Base-by-base conservation (phyloP, 2,797 vertebrate species). In the Cynopterus sphinx region DNA sequence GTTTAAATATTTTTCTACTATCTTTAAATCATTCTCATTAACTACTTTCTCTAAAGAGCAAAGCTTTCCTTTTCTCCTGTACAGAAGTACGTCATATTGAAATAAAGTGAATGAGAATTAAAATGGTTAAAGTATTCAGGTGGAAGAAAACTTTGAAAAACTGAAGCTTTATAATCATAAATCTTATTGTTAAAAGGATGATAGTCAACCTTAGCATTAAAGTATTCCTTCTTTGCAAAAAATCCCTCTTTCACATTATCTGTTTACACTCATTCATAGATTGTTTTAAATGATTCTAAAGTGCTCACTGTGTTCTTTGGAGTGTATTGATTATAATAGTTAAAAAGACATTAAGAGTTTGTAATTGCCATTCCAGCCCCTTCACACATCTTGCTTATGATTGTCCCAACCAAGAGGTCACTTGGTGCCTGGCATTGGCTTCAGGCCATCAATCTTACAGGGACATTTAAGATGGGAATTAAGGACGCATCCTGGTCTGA, bases 1-100 rank as follows among this genome's bases (percentile, higher is more conserved):
- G 59, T 43, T 90, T 93, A 82, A 85, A 83, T 91, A 83, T 83
- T 89, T 92, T 89, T 39, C 55, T 67, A n/a, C 41, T 93, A 77
- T 41, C 17, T 91, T 3, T 70, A 74, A 95, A n/a, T 82, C 41
- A 33, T 90, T 83, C 39, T 61, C 16, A 94, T 81, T 73, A 95
- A 90, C 33, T 70, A 57, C 26, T 92, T 94, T 84, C 75, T 90
- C 26, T 65, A 86, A 84, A 93, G 85, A 96, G 21, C 49, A 63
- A 6, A 36, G 49, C 41, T 82, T 91, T 97, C 68, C 3, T 39
- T 90, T 95, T 68, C 71, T 39, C 19, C 19, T 57, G 22, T 84
- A 31, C 26, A 81, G 67, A 94, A 90, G 41, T 11, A 43, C 19
- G 36, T 81, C 82, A 49, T 36, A 15, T 41, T 46, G 49, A 87